Evolutionary conservation across 2,888 invertebrate species (phyloP), one percentile per base, ranked within the genome.

Genomic region (Bugula neritina): DNA sequence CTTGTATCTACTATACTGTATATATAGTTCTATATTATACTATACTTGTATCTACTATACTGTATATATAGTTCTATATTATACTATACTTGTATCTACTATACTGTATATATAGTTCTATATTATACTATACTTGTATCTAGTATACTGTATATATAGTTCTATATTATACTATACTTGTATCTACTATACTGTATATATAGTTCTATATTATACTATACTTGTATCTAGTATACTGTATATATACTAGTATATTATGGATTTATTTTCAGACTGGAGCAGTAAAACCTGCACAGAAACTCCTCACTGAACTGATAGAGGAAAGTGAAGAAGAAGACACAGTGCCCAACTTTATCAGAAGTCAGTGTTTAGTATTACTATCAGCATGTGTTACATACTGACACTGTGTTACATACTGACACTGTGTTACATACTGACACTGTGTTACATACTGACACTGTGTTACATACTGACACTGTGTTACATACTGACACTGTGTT

Each of bases 261-360:
- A 43, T 43, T 43, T 10, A 10, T 43, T 23, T 5, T 13, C 25
- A 57, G 57, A 23, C 25, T 5, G 57, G 10, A 13, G 25, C 63
- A 27, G 31, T 63, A 31, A 63, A 63, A 5, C 63, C 63, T n/a
- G 3, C 31, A 5, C 5, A 63, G 27, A 63, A 63, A 13, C 27
- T 63, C 2, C 63, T 63, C 17, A 13, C 10, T 63, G 31, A 63
- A 34, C n/a, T 63, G 5, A 31, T 31, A 27, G 63, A 63, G 34
- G 63, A 63, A 27, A 63, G 63, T n/a, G 63, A 63, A 10, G 63
- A 63, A 34, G 63, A 63, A 13, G 5, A 25, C 10, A n/a, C n/a
- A n/a, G 63, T 25, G 3, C n/a, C 21, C 5, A n/a, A 55, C 10
- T 55, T 55, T n/a, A 55, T n/a, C n/a, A 55, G 23, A n/a, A 55